Percentiles rank a stretch among this genome's conserved stretches.
Evolutionary conservation across 2,113 vertebrate genomes (phyloP).

Genomic region (Trematocara unimaculatum): DNA sequence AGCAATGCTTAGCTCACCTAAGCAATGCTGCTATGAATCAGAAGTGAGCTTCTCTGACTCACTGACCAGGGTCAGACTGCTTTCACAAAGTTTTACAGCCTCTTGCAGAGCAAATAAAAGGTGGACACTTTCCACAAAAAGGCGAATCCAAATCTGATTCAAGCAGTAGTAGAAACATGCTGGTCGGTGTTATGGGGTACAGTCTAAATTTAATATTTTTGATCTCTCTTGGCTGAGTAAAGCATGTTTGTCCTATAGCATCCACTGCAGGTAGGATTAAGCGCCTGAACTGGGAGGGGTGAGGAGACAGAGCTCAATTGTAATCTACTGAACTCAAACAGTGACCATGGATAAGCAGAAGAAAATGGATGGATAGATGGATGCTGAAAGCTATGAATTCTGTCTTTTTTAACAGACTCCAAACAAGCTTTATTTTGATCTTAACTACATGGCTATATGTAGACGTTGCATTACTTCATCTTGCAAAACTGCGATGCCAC

Average conservation of each 20-base stretch:
- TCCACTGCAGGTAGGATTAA: neutral
- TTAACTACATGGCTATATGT: neutral
- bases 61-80: neutral
- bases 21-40: neutral
- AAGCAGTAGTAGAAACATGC: neutral
- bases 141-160: neutral
- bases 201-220: neutral
- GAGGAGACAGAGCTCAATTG: neutral
- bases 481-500: neutral
- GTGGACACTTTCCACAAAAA: neutral
- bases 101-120: neutral
- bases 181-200: neutral
- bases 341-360: neutral
- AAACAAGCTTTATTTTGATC: neutral
- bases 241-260: neutral
- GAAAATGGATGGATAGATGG: neutral
- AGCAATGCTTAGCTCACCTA: neutral
- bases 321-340: neutral
- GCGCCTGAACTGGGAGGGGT: neutral
- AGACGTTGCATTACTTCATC: neutral
- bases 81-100: neutral
- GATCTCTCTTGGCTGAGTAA: neutral
- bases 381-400: neutral
- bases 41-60: neutral
- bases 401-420: neutral